Evolutionary conservation across 64 coral and sea anemone species (phyloP), one percentile per base, ranked within the genome.

Genomic region (Porites australiensis): DNA sequence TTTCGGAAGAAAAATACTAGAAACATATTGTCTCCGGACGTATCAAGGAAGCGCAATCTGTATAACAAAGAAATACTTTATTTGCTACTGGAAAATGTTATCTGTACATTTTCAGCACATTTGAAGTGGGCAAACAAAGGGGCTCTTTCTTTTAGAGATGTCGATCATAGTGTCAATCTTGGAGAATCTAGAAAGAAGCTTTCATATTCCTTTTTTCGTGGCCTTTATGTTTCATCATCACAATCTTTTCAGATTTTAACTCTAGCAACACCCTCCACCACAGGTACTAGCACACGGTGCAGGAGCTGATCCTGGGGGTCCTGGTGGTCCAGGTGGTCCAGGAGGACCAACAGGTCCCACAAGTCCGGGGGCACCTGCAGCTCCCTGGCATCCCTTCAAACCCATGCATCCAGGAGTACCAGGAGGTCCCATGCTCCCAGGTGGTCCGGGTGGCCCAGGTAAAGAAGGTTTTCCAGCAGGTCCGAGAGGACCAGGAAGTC

Each of bases 271-370:
- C 2, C 50, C 6, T 18, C 75, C 18, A 52, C 75, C n/a, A 50
- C 51, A 78, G 19, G 21, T 58, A 7, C 18, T 20, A 2, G n/a
- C 47, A 23, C 79, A 70, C 2, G 79, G 68, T 85, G 72, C 59
- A 43, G 59, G 55, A 21, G 62, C 10, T 44, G 79, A 44, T 65
- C 55, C 70, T 65, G 90, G 81, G 18, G 82, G 90, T 16, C 81
- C 50, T 0, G 71, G 82, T 53, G 90, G 70, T 86, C 81, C 67
- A 2, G 90, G 80, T 3, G 88, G 88, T 13, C 61, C 88, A 0
- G 76, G 76, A 57, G 77, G 88, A 3, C 86, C 57, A 65, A 72
- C 60, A 22, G 87, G 86, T n/a, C 93, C 87, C 2, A 75, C 79
- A n/a, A 48, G 72, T 6, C 93, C 72, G 7, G 67, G 53, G 51